phyloP scores from a whole-genome alignment of 2,797 vertebrate genomes.

The Sebastes diaconus region DNA sequence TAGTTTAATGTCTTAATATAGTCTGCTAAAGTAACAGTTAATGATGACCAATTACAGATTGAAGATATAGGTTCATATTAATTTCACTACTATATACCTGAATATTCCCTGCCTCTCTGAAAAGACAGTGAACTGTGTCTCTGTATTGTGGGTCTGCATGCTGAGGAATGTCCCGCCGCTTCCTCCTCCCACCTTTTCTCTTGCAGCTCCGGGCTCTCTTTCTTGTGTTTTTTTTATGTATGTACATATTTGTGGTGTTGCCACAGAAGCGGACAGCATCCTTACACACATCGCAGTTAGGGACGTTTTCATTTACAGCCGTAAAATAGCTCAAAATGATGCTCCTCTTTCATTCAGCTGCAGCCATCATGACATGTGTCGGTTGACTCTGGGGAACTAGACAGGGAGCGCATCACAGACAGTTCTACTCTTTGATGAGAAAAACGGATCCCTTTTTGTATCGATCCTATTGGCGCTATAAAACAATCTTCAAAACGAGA shows the following conservation, averaged over 20 bases:
- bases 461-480: too few species aligned
- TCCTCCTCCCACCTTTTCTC: not conserved
- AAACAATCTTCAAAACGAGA: too few species aligned
- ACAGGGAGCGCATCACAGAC: too few species aligned
- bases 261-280: not conserved
- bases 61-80: not conserved
- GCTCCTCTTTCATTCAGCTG: not conserved
- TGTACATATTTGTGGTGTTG: not conserved
- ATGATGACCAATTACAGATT: not conserved
- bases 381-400: too few species aligned
- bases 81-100: not conserved
- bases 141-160: not conserved
- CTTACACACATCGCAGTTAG: not conserved
- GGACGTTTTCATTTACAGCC: not conserved
- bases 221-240: not conserved
- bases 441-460: too few species aligned
- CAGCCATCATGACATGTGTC: not conserved
- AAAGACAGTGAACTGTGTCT: not conserved
- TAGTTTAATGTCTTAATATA: not conserved
- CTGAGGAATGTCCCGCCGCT: not conserved
- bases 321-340: not conserved
- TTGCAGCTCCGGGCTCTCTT: not conserved
- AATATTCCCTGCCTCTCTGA: not conserved
- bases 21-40: not conserved
- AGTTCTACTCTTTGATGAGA: too few species aligned